Evolutionary conservation across 2,888 invertebrate genomes (phyloP).

Genomic region (Agrotis clavis): DNA sequence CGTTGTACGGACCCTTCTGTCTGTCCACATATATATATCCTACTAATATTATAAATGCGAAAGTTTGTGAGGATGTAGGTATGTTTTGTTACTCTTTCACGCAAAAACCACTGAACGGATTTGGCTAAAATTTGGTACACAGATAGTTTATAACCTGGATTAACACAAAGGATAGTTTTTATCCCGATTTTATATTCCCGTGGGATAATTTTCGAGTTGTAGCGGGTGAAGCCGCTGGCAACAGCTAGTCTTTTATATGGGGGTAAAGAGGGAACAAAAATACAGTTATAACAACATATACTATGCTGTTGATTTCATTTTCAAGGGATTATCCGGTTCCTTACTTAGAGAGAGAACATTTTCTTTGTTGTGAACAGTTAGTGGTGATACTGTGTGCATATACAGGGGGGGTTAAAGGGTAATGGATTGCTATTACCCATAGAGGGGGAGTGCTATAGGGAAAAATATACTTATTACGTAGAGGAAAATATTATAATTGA

Average conservation of each 20-base stretch:
- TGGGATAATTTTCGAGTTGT: too few relatives aligned
- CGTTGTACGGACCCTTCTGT: neutral
- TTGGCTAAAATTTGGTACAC: too few relatives aligned
- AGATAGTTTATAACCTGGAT: too few relatives aligned
- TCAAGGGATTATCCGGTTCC: slow-evolving; percentile 49
- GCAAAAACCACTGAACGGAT: too few relatives aligned
- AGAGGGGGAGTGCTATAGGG: neutral
- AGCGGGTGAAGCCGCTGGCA: too few relatives aligned
- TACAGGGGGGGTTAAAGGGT: slow-evolving; percentile 15
- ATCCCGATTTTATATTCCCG: too few relatives aligned
- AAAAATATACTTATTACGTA: neutral
- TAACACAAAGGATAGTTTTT: too few relatives aligned
- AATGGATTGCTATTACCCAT: slow-evolving; percentile 14
- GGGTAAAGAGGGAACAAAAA: slow-evolving; percentile 14
- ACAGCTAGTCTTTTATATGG: too few relatives aligned
- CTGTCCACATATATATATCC: too few relatives aligned
- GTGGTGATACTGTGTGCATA: slow-evolving; percentile 24
- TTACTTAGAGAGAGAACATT: slow-evolving; percentile 39
- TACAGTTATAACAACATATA: slow-evolving; percentile 16
- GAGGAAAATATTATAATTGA: neutral
- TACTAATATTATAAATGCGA: too few relatives aligned
- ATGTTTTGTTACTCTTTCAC: too few relatives aligned
- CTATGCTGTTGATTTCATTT: slow-evolving; percentile 47
- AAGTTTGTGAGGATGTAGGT: too few relatives aligned
- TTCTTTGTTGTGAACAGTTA: slow-evolving; percentile 35